These are phyloP conservation scores for Crossocerus cetratus DNA, from an alignment of 2,888 invertebrate genomes.

Conservation along the genomic window DNA sequence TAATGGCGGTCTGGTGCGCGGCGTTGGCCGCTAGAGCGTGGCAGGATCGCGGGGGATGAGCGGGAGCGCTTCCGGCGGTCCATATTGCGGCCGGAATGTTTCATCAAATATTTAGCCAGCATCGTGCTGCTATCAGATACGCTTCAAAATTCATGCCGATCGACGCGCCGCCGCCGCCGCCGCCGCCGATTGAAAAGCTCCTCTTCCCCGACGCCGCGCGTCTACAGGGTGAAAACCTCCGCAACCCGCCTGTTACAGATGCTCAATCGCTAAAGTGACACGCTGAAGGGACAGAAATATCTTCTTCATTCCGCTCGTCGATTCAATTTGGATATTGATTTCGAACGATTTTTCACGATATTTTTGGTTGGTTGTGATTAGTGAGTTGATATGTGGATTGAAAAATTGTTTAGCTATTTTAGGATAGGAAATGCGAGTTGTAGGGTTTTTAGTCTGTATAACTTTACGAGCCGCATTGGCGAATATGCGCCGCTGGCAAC, in stretches of 20 bases:
- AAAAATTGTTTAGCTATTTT: no score
- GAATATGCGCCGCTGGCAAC: constrained; percentile 20
- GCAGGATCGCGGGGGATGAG: constrained; percentile 34
- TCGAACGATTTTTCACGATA: no score
- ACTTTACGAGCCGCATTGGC: constrained; percentile 62
- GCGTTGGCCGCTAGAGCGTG: constrained; percentile 19
- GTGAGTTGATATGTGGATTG: no score
- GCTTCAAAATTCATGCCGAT: constrained; percentile 72
- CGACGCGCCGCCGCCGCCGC: constrained; percentile 59
- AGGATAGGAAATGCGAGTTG: no score
- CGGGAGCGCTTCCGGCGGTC: constrained; percentile 52
- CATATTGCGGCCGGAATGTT: constrained; percentile 74
- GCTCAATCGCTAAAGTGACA: no score
- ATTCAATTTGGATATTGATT: no score
- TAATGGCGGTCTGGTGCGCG: constrained; percentile 63
- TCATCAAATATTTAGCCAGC: constrained; percentile 73
- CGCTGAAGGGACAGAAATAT: no score
- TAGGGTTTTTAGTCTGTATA: constrained; percentile 44
- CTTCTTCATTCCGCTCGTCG: no score
- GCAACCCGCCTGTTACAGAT: no score
- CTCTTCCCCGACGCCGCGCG: neutral
- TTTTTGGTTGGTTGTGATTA: no score
- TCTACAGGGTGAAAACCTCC: no score
- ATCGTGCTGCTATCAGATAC: constrained; percentile 69
- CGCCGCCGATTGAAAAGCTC: constrained; percentile 70